Base-by-base conservation (phyloP, 2,113 vertebrate genomes). In the Dunckerocampus dactyliophorus region DNA sequence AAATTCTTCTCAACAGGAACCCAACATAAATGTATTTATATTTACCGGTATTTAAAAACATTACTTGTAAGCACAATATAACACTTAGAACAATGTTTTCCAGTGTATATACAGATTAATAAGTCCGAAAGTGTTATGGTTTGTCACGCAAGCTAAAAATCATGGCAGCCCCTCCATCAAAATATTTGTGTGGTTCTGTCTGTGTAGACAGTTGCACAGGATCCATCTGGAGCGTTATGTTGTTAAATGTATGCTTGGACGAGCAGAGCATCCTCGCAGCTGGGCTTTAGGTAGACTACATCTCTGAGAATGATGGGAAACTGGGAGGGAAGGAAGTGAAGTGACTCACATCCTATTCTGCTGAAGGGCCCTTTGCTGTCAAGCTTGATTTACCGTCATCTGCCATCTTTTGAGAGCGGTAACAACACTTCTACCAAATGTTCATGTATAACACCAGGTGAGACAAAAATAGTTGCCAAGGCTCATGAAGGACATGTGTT, bases 231-330 rank as follows among this genome's bases (percentile, higher is more conserved):
- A 81, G 58, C 42, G 20, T 65, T 72, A 81, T 69, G 76, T 81
- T 77, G 75, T 85, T 79, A 79, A 63, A 83, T 79, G 66, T 82
- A 50, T 82, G 77, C 73, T 67, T 65, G 76, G 77, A 72, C 77
- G 79, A 82, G 62, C 63, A 71, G 67, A 80, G 70, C 67, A 82
- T 82, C 78, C 81, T 81, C 62, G 24, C 80, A 79, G 77, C 79
- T 77, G 77, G 61, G 76, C 67, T 86, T 66, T 68, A 76, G 81
- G 75, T 79, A 63, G 72, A 69, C 55, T 63, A 71, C 67, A 81
- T 69, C 68, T 67, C 68, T 81, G 53, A 64, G 45, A 77, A 75
- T 82, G 76, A 82, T 77, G 45, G 72, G 56, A 73, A 85, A 81
- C 73, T 79, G 62, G 65, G 62, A 86, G 62, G 65, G 72, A 82